A percentile compares a stretch with the other conserved stretches of the same genome.
Conservation (phyloP, 1,140 invertebrate genomes). For the Thaumetopoea pityocampa region DNA sequence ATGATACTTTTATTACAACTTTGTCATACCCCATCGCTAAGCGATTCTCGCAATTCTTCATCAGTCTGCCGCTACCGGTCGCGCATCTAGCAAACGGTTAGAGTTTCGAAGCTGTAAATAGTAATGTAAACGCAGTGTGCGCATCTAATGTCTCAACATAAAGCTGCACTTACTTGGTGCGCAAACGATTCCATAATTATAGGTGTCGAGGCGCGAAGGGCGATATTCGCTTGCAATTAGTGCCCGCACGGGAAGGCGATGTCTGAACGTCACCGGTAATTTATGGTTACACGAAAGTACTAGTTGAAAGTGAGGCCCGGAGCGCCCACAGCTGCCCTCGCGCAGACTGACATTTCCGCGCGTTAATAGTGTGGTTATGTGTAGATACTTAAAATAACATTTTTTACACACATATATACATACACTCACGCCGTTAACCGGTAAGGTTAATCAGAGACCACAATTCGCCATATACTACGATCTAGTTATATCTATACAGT, state of each 20-base stretch:
- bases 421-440: too few species aligned
- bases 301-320: conserved; percentile 29
- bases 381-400: too few species aligned
- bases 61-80: conserved; percentile 5
- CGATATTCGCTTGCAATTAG: conserved; percentile 62
- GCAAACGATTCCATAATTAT: conserved; percentile 39
- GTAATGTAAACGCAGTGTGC: conserved; percentile 15
- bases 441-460: too few species aligned
- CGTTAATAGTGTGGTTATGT: conserved; percentile 28
- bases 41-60: too few species aligned
- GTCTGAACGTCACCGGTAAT: conserved; percentile 35
- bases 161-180: conserved; percentile 28
- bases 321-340: conserved; percentile 31
- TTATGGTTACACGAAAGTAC: conserved; percentile 41
- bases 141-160: conserved; percentile 32
- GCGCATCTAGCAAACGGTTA: conserved; percentile 28
- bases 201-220: conserved; percentile 39
- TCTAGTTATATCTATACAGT: too few species aligned
- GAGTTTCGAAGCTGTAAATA: conserved; percentile 20
- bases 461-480: too few species aligned
- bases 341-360: conserved; percentile 41
- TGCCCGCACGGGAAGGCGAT: conserved; percentile 47
- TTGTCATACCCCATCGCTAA: too few species aligned
- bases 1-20: too few species aligned
- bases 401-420: conserved; percentile 16